Conservation (phyloP, 2,797 vertebrate species). For the Toxotes lorentzi region DNA sequence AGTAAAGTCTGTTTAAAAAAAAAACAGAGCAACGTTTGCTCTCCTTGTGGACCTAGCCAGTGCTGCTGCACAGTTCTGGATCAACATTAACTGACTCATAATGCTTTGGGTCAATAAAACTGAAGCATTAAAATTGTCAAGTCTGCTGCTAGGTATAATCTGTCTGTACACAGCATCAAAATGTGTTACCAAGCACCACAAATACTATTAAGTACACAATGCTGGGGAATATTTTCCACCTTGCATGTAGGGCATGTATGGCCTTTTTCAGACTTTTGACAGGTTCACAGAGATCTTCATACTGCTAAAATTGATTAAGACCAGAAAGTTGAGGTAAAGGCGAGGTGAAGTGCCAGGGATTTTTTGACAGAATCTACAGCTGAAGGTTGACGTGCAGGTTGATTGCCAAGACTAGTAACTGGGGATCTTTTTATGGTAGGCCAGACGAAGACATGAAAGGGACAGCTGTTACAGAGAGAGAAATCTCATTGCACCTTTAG, state of each 20-base stretch:
- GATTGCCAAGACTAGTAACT: conserved; percentile 18
- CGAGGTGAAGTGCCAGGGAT: neutral
- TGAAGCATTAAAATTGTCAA: neutral
- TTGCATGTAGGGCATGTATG: conserved; percentile 9
- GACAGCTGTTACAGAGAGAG: conserved; percentile 37
- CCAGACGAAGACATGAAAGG: conserved; percentile 8
- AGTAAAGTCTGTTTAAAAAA: neutral
- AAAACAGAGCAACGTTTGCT: neutral
- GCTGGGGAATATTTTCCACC: conserved; percentile 12
- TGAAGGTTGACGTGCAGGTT: neutral
- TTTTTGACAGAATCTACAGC: neutral
- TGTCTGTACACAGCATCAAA: neutral
- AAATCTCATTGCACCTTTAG: conserved; percentile 18
- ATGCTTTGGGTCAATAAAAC: neutral
- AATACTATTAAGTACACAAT: neutral
- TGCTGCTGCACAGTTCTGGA: neutral
- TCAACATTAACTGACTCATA: neutral
- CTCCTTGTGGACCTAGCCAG: neutral
- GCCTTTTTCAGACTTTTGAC: conserved; percentile 29
- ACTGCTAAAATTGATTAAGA: conserved; percentile 1
- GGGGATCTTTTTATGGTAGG: conserved; percentile 25
- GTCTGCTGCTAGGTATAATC: neutral
- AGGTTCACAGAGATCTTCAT: conserved; percentile 19
- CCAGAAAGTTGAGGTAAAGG: conserved; percentile 15
- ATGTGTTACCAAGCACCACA: neutral